Evolutionary conservation across 1,140 invertebrate species (phyloP), one percentile per base, ranked within the genome.

Genomic region (Trichogramma pretiosum): DNA sequence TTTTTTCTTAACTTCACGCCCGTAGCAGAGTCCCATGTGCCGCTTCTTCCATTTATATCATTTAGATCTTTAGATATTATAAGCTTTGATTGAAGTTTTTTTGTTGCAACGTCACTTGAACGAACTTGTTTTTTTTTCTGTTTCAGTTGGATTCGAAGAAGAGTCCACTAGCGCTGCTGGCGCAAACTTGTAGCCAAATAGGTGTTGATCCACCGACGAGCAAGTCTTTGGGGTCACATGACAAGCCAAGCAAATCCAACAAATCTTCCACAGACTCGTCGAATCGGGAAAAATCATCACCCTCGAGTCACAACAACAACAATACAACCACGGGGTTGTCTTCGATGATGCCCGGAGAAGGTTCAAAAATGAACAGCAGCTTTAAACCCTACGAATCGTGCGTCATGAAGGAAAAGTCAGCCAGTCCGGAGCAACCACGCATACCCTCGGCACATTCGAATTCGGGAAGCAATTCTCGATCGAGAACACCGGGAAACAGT

Each of bases 91-190:
- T 35, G 7, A 10, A 7, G 8, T 35, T 9, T 16, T 35, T 35
- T 35, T 35, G 16, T 16, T 9, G 16, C 34, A 7, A 7, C 16
- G 16, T 16, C 16, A 10, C 8, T 11, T 35, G 34, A 10, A 35
- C 11, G 16, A 39, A 28, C 46, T 23, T 59, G 54, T 56, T 63
- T 70, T 65, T 65, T 59, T 48, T 74, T 70, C 72, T 73, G 67
- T 85, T 85, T 47, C 81, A 95, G 91, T 77, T 94, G 77, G 91
- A 95, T 71, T 87, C 89, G 41, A 94, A 95, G 76, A 93, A 93
- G 70, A 93, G 89, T 74, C 93, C 93, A 11, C 74, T 96, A 63
- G 92, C 92, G 21, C 74, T 96, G 21, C 74, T 96, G 53, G 92
- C 91, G 19, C 91, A 94, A 69, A 95, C 92, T 32, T 96, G 93